These are phyloP conservation scores for Pentalonia nigronervosa DNA, from an alignment of 1,140 invertebrate species.

Conservation along the genomic window DNA sequence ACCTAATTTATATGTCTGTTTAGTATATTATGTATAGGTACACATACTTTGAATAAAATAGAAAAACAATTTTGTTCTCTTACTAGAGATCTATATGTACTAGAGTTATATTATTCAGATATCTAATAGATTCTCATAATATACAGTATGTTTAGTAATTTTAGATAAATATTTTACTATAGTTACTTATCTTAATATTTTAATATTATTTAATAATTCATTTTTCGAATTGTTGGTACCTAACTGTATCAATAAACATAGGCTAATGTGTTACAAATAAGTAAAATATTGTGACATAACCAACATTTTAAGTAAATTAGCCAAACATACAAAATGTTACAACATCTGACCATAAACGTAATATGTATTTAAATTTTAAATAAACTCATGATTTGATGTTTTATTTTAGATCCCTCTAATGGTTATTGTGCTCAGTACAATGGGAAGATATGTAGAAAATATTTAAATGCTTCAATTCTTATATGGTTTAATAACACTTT, in stretches of 20 bases:
- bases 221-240: not conserved
- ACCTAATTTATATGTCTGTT: too few relatives aligned
- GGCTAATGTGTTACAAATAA: not conserved
- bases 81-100: too few relatives aligned
- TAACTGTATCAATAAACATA: not conserved
- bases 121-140: too few relatives aligned
- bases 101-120: too few relatives aligned
- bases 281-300: not conserved
- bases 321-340: not conserved
- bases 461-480: conserved; percentile 74
- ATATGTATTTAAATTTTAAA: not conserved
- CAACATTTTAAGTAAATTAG: not conserved
- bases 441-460: conserved; percentile 85
- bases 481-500: conserved; percentile 83
- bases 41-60: too few relatives aligned
- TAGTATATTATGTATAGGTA: too few relatives aligned
- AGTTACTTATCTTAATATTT: not conserved
- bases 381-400: not conserved
- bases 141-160: not conserved
- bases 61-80: too few relatives aligned
- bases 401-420: conserved; percentile 28
- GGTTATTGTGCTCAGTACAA: conserved; percentile 88
- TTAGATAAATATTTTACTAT: not conserved
- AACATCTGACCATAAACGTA: not conserved
- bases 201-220: not conserved